These are phyloP conservation scores for Drosophila setifemur DNA, from an alignment of 1,140 invertebrate genomes.

Conservation along the genomic window DNA sequence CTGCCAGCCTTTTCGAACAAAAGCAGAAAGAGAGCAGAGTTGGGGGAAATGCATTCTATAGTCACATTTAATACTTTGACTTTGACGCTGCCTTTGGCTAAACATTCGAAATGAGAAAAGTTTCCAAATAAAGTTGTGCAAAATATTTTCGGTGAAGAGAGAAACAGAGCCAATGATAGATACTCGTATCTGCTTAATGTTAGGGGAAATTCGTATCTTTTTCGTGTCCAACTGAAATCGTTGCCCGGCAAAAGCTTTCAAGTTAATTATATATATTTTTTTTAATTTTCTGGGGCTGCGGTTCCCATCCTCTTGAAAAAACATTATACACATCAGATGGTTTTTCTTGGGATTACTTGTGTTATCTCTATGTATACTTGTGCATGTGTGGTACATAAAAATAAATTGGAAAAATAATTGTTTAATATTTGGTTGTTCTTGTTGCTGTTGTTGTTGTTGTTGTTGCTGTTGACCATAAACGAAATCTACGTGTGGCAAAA, in stretches of 20 bases:
- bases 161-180: background rate
- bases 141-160: constrained; percentile 26
- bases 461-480: background rate
- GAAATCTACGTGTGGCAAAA: constrained; percentile 43
- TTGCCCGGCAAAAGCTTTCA: constrained; percentile 40
- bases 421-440: constrained; percentile 12
- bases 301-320: constrained; percentile 25
- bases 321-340: constrained; percentile 18
- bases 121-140: constrained; percentile 25
- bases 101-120: constrained; percentile 38
- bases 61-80: constrained; percentile 47
- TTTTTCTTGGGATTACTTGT: constrained; percentile 15
- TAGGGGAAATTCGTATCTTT: background rate
- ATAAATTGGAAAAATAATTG: constrained; percentile 27
- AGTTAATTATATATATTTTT: constrained; percentile 30
- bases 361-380: constrained; percentile 25
- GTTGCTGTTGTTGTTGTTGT: too few species aligned
- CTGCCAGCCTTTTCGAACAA: constrained; percentile 8
- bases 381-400: constrained; percentile 18
- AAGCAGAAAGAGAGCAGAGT: background rate
- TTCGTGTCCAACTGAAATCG: background rate
- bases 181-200: constrained; percentile 8
- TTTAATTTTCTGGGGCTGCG: constrained; percentile 9
- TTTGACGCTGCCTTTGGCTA: constrained; percentile 33
- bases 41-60: constrained; percentile 55